phyloP scores from a whole-genome alignment of 2,888 invertebrate genomes.

The Germaria angustata region DNA sequence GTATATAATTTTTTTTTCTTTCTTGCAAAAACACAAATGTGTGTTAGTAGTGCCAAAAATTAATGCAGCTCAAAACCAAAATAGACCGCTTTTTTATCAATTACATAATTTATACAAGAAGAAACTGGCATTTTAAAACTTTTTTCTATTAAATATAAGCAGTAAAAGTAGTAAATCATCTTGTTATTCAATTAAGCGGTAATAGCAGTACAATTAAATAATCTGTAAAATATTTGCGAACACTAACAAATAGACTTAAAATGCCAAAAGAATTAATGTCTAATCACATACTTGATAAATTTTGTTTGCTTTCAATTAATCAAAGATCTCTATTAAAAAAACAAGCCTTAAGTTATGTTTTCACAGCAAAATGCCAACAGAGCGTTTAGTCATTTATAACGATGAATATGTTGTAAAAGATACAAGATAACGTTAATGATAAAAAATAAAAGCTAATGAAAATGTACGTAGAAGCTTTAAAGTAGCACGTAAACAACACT shows the following conservation, averaged over 20 bases:
- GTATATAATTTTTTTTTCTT: neutral
- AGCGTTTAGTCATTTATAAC: neutral
- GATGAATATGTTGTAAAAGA: neutral
- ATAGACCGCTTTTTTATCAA: neutral
- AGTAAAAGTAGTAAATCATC: constrained; percentile 34
- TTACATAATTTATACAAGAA: constrained; percentile 14
- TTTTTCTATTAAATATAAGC: neutral
- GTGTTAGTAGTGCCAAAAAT: constrained; percentile 28
- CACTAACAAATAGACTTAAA: neutral
- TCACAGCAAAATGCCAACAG: neutral
- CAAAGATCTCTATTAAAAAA: neutral
- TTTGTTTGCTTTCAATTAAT: neutral
- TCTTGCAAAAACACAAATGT: neutral
- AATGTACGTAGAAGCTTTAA: constrained; percentile 2
- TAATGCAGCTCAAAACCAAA: neutral
- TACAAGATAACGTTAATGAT: neutral
- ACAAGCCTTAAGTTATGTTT: neutral
- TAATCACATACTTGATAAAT: neutral
- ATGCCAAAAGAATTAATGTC: neutral
- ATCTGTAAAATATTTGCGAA: neutral
- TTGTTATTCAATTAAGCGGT: neutral
- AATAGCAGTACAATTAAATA: neutral
- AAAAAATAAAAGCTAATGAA: neutral
- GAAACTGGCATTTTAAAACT: neutral
- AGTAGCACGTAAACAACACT: constrained; percentile 44